Percentiles rank a stretch among this genome's conserved stretches.
Conservation (phyloP, 2,797 vertebrate genomes). For the Chrysocyon brachyurus region DNA sequence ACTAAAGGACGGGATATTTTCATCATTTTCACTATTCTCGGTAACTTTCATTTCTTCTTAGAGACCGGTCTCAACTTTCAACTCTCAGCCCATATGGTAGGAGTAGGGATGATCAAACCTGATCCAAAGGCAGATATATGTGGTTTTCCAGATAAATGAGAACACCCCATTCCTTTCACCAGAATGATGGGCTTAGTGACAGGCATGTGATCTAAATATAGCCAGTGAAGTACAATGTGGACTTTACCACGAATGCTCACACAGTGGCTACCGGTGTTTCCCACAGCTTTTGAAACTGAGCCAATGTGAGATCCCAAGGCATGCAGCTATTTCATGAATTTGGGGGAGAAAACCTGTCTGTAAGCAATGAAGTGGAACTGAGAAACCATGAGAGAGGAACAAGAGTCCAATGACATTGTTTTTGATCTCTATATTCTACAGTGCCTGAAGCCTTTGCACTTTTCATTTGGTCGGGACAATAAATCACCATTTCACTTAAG, state of each 20-base stretch:
- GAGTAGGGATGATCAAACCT: background rate
- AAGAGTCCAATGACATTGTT: background rate
- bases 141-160: background rate
- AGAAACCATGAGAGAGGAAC: background rate
- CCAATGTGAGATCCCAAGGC: background rate
- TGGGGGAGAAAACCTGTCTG: background rate
- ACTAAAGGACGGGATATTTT: background rate
- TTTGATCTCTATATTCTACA: background rate
- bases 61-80: background rate
- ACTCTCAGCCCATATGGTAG: background rate
- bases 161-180: background rate
- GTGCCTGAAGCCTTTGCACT: background rate
- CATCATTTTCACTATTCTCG: background rate
- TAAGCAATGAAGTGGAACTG: constrained; percentile 26
- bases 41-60: background rate
- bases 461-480: constrained; percentile 41
- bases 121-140: background rate
- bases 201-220: background rate
- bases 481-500: constrained; percentile 48
- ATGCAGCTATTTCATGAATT: background rate
- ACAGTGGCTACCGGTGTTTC: background rate
- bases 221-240: background rate
- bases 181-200: background rate
- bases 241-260: background rate
- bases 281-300: background rate